phyloP scores from a whole-genome alignment of 2,113 vertebrate species.

The Verasper variegatus region DNA sequence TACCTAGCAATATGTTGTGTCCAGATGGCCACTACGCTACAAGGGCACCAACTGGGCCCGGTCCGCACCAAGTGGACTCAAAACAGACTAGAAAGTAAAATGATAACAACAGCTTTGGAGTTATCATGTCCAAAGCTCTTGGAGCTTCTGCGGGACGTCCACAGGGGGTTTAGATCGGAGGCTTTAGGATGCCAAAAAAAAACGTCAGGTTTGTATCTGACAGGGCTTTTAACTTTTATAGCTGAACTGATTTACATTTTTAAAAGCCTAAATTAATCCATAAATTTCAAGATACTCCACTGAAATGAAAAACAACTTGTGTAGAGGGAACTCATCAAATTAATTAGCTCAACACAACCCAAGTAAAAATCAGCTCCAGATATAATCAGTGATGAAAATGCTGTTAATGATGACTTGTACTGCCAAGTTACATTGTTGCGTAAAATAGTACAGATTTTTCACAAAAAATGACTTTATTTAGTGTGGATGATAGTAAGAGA shows the following conservation, averaged over 20 bases:
- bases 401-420: no score
- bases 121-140: neutral
- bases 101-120: neutral
- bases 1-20: neutral
- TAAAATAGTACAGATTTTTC: no score
- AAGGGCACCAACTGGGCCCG: neutral
- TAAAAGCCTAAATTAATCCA: neutral
- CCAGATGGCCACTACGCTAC: conserved; percentile 16
- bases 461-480: no score
- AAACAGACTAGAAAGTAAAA: neutral
- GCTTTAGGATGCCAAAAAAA: neutral
- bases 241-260: neutral
- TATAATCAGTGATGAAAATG: no score
- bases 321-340: neutral
- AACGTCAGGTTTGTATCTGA: neutral
- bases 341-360: neutral
- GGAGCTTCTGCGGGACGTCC: neutral
- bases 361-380: neutral
- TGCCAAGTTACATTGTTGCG: no score
- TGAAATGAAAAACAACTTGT: neutral
- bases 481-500: no score
- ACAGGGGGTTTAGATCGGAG: neutral
- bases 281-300: neutral
- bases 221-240: neutral
- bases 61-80: neutral